These are phyloP conservation scores for Esperia sulphurella DNA, from an alignment of 2,888 invertebrate species.

Conservation along the genomic window DNA sequence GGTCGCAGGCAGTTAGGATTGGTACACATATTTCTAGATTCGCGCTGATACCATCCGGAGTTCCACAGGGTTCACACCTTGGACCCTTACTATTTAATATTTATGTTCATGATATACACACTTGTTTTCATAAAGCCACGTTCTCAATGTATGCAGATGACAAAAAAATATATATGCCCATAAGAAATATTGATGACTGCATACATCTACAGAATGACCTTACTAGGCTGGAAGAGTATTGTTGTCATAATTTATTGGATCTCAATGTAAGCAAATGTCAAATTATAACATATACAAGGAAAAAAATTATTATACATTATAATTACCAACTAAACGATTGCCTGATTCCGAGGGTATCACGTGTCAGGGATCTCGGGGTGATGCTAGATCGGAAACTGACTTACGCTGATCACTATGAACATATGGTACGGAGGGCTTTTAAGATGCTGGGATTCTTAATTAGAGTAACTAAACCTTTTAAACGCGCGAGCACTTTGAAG, in stretches of 20 bases:
- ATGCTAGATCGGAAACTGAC: not conserved
- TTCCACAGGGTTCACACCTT: slow-evolving; percentile 3
- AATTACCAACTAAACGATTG: not conserved
- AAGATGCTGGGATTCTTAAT: not conserved
- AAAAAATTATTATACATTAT: not conserved
- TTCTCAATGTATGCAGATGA: slow-evolving; percentile 3
- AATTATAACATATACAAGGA: not conserved
- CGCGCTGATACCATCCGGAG: not conserved
- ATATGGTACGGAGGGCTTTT: not conserved
- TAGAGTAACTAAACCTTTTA: not conserved
- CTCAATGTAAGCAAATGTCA: not conserved
- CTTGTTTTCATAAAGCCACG: not conserved
- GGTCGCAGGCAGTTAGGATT: not conserved
- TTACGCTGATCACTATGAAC: not conserved
- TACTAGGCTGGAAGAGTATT: not conserved
- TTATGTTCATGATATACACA: not conserved
- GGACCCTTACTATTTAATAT: not conserved
- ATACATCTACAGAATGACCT: not conserved
- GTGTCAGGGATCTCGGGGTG: not conserved
- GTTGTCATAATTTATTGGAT: not conserved
- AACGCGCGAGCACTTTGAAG: not conserved
- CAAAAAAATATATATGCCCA: not conserved
- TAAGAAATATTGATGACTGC: not conserved
- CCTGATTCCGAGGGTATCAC: not conserved
- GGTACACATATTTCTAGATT: not conserved